Evolutionary conservation across 2,797 vertebrate genomes (phyloP), one percentile per base, ranked within the genome.

Genomic region (Pteronotus mesoamericanus): DNA sequence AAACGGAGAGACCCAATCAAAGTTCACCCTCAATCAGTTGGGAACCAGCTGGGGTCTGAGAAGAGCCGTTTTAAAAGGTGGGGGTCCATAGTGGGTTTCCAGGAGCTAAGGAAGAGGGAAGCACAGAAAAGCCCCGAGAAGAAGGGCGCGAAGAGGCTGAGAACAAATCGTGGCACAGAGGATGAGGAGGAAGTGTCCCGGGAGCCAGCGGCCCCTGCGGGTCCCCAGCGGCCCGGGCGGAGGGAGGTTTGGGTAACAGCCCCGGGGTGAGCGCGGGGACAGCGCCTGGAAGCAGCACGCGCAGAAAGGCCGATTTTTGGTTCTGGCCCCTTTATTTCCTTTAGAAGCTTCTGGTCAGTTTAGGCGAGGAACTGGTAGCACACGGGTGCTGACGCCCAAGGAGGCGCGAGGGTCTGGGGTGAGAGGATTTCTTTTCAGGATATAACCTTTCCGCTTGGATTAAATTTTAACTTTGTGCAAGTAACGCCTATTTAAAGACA

Each of bases 361-460:
- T 32, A 51, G 57, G 14, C 34, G 2, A 34, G 77, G 72, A 66
- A 34, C 15, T 1, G n/a, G 46, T 19, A 39, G 55, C 32, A 0
- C 21, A 34, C 6, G 0, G 8, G 44, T 5, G 51, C 42, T 0
- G 26, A 18, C 1, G n/a, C 2, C 1, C 2, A 10, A 18, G 24
- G 44, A 26, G n/a, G n/a, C n/a, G 8, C 0, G 10, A 0, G 9
- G 29, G 3, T 42, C 78, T 68, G 39, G 29, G 26, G 26, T 14
- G 44, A 21, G 57, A 42, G 46, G 24, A 7, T 37, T 75, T 11
- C 72, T 96, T 86, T 89, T 48, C 53, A 32, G 51, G 21, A 21
- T 19, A 21, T 4, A 57, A 57, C 14, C 24, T 51, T 32, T 57
- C 5, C 0, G 37, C 34, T 71, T 55, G 55, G 51, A 39, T 1